Evolutionary conservation across 2,888 invertebrate genomes (phyloP).

Genomic region (Coenonympha arcania): DNA sequence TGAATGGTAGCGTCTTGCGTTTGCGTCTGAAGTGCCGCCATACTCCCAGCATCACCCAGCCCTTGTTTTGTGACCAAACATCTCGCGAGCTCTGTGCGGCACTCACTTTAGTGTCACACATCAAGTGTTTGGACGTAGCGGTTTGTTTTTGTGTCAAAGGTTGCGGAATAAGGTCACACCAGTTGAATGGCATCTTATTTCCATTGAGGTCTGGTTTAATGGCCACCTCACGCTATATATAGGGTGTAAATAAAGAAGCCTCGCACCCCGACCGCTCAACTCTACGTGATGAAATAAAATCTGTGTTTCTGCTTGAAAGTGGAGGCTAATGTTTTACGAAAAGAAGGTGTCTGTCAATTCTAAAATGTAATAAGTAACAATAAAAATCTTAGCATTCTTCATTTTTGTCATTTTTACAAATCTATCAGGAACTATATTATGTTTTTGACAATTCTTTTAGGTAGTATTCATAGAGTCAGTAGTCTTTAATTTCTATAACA

Average conservation of each 20-base stretch:
- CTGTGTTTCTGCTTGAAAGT: constrained; percentile 14
- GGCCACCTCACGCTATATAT: constrained; percentile 26
- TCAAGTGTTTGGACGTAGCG: constrained; percentile 21
- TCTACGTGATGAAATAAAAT: constrained; percentile 19
- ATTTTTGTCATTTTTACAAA: too few species aligned
- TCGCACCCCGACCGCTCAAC: constrained; percentile 14
- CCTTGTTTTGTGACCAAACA: constrained; percentile 5
- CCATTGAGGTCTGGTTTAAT: constrained; percentile 24
- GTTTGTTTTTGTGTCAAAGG: constrained; percentile 24
- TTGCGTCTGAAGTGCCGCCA: neutral
- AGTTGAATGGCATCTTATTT: constrained; percentile 28
- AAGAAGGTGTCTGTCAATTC: too few species aligned
- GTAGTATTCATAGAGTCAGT: too few species aligned
- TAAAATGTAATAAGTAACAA: too few species aligned
- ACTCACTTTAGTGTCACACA: neutral
- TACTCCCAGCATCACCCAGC: neutral
- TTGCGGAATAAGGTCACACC: constrained; percentile 25
- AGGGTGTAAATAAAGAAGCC: constrained; percentile 24
- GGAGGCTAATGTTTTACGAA: constrained; percentile 8
- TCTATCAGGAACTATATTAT: too few species aligned
- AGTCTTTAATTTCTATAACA: too few species aligned
- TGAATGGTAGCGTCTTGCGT: neutral
- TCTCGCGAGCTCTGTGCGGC: neutral
- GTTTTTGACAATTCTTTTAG: too few species aligned
- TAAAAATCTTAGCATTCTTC: too few species aligned